A percentile compares a stretch with the other conserved stretches of the same genome.
phyloP scores from a whole-genome alignment of 2,888 invertebrate species.

The Brenthis hecate region DNA sequence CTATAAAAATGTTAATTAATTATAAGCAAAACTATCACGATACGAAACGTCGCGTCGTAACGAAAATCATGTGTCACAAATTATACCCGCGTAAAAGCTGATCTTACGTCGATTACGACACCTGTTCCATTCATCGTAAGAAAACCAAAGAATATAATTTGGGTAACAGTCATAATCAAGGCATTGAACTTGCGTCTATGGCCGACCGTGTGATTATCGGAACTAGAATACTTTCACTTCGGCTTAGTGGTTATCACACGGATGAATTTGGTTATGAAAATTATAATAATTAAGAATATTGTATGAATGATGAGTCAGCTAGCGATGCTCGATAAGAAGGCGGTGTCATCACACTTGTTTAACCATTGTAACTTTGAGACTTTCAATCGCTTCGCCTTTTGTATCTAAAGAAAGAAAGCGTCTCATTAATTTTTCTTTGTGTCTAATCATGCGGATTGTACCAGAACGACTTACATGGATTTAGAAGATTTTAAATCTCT shows the following conservation, averaged over 20 bases:
- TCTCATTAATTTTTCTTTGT: constrained; percentile 59
- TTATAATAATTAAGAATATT: constrained; percentile 76
- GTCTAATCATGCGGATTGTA: constrained; percentile 68
- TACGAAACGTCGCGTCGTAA: constrained; percentile 37
- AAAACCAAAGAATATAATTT: constrained; percentile 70
- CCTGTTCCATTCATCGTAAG: constrained; percentile 58
- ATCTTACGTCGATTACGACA: constrained; percentile 63
- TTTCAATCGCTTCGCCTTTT: constrained; percentile 66
- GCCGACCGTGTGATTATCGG: constrained; percentile 64
- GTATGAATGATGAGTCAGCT: constrained; percentile 73
- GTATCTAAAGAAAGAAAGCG: constrained; percentile 71
- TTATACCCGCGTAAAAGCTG: constrained; percentile 38
- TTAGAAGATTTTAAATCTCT: constrained; percentile 10
- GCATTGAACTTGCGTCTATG: constrained; percentile 77
- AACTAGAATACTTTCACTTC: constrained; percentile 79
- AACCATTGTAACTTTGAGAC: constrained; percentile 66
- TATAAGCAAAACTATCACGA: constrained; percentile 44
- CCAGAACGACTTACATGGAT: constrained; percentile 38
- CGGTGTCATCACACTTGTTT: constrained; percentile 62
- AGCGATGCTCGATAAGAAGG: constrained; percentile 66
- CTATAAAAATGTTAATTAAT: constrained; percentile 49
- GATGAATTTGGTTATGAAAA: constrained; percentile 70
- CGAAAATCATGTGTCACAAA: constrained; percentile 42
- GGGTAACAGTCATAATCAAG: constrained; percentile 76
- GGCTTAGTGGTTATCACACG: constrained; percentile 59